Evolutionary conservation across 1,140 invertebrate genomes (phyloP), one percentile per base, ranked within the genome.

Genomic region (Macrostomum lignano): DNA sequence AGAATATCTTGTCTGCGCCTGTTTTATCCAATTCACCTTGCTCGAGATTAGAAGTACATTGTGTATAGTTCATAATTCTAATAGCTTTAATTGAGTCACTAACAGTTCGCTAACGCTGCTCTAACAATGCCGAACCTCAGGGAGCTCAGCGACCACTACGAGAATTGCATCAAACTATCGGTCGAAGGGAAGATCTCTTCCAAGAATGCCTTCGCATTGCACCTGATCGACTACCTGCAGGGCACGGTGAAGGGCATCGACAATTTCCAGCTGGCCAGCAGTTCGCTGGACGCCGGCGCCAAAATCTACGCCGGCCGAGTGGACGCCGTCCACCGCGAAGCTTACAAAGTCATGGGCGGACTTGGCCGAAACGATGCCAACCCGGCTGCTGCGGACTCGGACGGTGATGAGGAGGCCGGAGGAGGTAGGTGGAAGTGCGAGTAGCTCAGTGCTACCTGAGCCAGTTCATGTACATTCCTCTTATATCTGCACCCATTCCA

Each of bases 191-290:
- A 76, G 70, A 76, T 77, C 38, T 76, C 66, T 44, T 60, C 65
- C 13, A 74, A 74, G 48, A 77, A 77, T 66, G 73, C 72, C 1
- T 79, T 75, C 61, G 69, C 67, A 40, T 54, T 77, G 1, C 67
- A 73, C 44, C 62, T 77, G 22, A 77, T 77, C 44, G 74, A 77
- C 46, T 71, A 70, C 42, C 71, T 79, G 66, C 61, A 67, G 3
- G 66, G 68, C 14, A 65, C 73, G 60, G 42, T 73, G 19, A 64
- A 66, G 25, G 65, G 67, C 33, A 64, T 69, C 41, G 65, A n/a
- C n/a, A n/a, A n/a, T n/a, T n/a, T 44, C 9, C 37, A 74, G 63
- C 64, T 73, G 15, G 73, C 71, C 2, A 71, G 71, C 38, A 70
- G 67, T 13, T 70, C 74, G 1, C 49, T 79, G 17, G 73, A 76